A percentile compares a stretch with the other conserved stretches of the same genome.
Conservation (phyloP, 1,140 invertebrate species). For the Eriosoma lanigerum region DNA sequence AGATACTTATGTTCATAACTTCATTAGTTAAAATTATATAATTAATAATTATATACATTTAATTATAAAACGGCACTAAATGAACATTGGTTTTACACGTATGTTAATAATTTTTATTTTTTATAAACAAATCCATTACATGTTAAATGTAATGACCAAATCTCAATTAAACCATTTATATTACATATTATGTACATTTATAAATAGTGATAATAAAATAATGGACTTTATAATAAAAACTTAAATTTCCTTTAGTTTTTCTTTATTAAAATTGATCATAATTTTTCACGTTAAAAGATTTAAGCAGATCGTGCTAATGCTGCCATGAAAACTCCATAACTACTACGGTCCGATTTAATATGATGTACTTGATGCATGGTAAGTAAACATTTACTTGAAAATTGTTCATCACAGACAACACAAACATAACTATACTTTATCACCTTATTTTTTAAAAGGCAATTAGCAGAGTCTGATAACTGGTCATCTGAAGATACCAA, state of each 20-base stretch:
- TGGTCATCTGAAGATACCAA: neutral
- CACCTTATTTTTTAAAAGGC: neutral
- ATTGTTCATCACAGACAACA: constrained; percentile 43
- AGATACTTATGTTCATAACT: neutral
- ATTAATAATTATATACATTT: too few species aligned
- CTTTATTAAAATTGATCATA: neutral
- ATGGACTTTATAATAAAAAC: neutral
- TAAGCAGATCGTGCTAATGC: neutral
- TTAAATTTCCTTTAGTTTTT: neutral
- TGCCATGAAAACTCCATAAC: constrained; percentile 37
- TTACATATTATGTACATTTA: too few species aligned
- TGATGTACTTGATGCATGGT: constrained; percentile 39
- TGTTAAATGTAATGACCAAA: neutral
- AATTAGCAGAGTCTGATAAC: neutral
- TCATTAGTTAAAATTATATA: too few species aligned
- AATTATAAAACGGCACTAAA: too few species aligned
- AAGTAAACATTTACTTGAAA: constrained; percentile 26
- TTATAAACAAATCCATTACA: neutral
- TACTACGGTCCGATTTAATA: constrained; percentile 33
- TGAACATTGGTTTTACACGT: neutral
- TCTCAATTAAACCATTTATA: neutral
- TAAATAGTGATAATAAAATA: neutral
- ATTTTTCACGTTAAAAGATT: neutral
- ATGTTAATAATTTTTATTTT: constrained; percentile 4
- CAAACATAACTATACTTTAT: constrained; percentile 4